phyloP scores from a whole-genome alignment of 2,113 vertebrate species.

The Vulpes lagopus region DNA sequence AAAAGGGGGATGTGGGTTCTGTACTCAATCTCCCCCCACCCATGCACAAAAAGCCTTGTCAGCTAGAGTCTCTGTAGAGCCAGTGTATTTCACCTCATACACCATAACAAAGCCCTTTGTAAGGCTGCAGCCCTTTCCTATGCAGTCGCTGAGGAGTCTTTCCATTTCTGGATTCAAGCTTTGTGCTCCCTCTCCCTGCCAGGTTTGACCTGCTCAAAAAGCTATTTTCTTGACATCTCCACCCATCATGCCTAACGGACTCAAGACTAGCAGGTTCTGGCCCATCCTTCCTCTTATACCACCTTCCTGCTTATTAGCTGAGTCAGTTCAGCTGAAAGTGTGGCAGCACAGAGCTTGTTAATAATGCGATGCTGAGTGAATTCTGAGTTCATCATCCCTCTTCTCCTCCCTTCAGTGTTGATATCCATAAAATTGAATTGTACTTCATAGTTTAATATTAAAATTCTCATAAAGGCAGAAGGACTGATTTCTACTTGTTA shows the following conservation, averaged over 20 bases:
- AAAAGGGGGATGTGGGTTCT: not conserved
- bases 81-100: not conserved
- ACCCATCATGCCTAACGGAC: accelerated
- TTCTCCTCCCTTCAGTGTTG: not conserved
- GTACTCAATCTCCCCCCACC: not conserved
- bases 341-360: accelerated
- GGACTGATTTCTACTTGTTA: not conserved
- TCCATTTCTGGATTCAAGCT: not conserved
- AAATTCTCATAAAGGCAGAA: not conserved
- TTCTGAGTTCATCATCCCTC: not conserved
- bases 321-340: not conserved
- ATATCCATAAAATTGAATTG: not conserved
- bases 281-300: not conserved
- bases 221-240: accelerated
- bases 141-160: not conserved
- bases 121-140: not conserved
- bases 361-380: not conserved
- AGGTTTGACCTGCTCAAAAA: not conserved
- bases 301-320: not conserved
- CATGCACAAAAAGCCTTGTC: not conserved
- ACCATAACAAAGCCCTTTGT: not conserved
- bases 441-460: not conserved
- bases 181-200: accelerated
- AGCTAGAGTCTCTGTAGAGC: not conserved
- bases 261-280: not conserved